phyloP scores from a whole-genome alignment of 1,140 invertebrate genomes.

The Oscheius sp. region DNA sequence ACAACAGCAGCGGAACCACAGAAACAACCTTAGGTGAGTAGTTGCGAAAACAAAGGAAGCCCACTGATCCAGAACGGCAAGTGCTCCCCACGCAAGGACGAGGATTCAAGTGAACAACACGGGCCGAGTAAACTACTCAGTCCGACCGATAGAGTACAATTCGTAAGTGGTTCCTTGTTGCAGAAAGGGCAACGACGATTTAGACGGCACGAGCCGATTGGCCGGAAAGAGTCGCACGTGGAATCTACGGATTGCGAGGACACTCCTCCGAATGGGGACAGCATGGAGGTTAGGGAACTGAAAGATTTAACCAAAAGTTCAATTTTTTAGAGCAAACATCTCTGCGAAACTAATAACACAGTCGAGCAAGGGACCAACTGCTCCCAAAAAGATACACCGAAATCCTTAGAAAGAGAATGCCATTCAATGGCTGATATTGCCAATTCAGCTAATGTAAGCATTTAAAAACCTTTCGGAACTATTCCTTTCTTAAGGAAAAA shows the following conservation, averaged over 20 bases:
- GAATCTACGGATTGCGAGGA: constrained; percentile 36
- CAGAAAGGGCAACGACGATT: background rate
- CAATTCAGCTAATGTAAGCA: constrained; percentile 11
- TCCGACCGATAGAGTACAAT: constrained; percentile 29
- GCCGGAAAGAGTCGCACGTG: constrained; percentile 12
- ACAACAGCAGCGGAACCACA: constrained; percentile 45
- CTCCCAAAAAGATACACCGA: background rate
- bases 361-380: background rate
- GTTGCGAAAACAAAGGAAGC: constrained; percentile 20
- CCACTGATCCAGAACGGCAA: constrained; percentile 45
- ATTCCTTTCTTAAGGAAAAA: constrained; percentile 17
- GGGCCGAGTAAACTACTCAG: constrained; percentile 33
- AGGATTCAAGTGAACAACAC: constrained; percentile 35
- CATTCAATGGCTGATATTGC: constrained; percentile 44
- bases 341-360: background rate
- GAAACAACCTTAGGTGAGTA: constrained; percentile 43
- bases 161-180: constrained; percentile 6
- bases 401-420: constrained; percentile 41
- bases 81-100: constrained; percentile 47
- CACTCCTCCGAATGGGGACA: constrained; percentile 26
- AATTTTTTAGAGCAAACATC: constrained; percentile 11
- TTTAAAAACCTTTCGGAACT: constrained; percentile 17
- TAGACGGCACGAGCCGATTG: constrained; percentile 10
- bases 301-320: constrained; percentile 1
- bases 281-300: constrained; percentile 13